phyloP scores from a whole-genome alignment of 2,113 vertebrate genomes.

The Aspidoscelis tigris region DNA sequence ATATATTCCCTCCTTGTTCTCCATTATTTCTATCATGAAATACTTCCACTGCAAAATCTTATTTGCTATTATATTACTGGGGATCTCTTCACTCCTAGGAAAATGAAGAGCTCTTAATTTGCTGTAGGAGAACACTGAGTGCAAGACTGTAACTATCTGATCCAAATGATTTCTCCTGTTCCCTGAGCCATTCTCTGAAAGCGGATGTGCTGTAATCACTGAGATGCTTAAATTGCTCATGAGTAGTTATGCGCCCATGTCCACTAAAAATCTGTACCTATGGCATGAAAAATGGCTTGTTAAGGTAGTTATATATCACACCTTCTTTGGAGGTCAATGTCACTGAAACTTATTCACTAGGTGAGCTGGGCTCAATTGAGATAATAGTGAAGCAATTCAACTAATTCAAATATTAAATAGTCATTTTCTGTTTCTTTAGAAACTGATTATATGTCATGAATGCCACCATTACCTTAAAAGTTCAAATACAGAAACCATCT shows the following conservation, averaged over 20 bases:
- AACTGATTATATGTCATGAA: constrained; percentile 2
- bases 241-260: neutral
- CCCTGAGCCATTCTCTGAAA: constrained; percentile 6
- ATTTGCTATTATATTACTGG: neutral
- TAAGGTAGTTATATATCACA: neutral
- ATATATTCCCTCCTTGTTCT: too few relatives aligned
- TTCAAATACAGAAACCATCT: neutral
- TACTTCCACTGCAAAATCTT: constrained; percentile 1
- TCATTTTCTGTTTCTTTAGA: constrained; percentile 19
- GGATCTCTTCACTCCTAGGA: neutral
- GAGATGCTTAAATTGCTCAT: neutral
- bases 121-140: neutral
- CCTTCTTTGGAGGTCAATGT: constrained; percentile 12
- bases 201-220: neutral
- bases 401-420: neutral
- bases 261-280: neutral
- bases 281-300: neutral
- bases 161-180: constrained; percentile 23
- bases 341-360: neutral
- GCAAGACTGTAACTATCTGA: constrained; percentile 2
- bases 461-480: too few relatives aligned
- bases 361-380: neutral
- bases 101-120: constrained; percentile 13
- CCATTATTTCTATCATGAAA: neutral
- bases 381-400: constrained; percentile 1